phyloP scores from a whole-genome alignment of 2,888 invertebrate genomes.

The Ceraclea dissimilis region DNA sequence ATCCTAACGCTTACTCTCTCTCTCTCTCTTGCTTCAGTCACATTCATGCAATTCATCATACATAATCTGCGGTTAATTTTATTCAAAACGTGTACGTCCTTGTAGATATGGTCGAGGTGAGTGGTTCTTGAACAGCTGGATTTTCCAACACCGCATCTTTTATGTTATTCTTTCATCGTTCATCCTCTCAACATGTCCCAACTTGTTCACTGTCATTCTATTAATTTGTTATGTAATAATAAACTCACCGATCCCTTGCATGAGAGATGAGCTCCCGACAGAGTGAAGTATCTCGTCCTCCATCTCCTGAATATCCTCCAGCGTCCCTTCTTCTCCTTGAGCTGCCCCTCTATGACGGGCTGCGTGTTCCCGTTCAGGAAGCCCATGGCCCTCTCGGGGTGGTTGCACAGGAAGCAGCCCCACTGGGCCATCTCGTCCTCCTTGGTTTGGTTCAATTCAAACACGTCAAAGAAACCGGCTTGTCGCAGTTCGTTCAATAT shows the following conservation, averaged over 20 bases:
- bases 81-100: too few relatives aligned
- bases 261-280: slow-evolving; percentile 86
- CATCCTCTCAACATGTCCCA: too few relatives aligned
- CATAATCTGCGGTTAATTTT: too few relatives aligned
- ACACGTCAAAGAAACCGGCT: slow-evolving; percentile 87
- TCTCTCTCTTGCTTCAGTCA: too few relatives aligned
- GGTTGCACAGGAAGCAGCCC: slow-evolving; percentile 91
- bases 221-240: too few relatives aligned
- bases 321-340: slow-evolving; percentile 87
- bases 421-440: slow-evolving; percentile 54
- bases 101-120: too few relatives aligned
- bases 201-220: too few relatives aligned
- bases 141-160: too few relatives aligned
- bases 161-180: too few relatives aligned
- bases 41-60: too few relatives aligned
- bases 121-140: too few relatives aligned
- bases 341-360: slow-evolving; percentile 83
- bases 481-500: slow-evolving; percentile 78
- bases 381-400: slow-evolving; percentile 82
- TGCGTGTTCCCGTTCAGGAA: slow-evolving; percentile 73
- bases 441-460: slow-evolving; percentile 63
- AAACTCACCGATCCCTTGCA: slow-evolving; percentile 71
- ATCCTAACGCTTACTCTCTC: too few relatives aligned
- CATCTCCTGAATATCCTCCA: slow-evolving; percentile 88
- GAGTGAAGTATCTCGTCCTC: slow-evolving; percentile 89